phyloP scores from a whole-genome alignment of 2,797 vertebrate species.

The Hirundo rustica region DNA sequence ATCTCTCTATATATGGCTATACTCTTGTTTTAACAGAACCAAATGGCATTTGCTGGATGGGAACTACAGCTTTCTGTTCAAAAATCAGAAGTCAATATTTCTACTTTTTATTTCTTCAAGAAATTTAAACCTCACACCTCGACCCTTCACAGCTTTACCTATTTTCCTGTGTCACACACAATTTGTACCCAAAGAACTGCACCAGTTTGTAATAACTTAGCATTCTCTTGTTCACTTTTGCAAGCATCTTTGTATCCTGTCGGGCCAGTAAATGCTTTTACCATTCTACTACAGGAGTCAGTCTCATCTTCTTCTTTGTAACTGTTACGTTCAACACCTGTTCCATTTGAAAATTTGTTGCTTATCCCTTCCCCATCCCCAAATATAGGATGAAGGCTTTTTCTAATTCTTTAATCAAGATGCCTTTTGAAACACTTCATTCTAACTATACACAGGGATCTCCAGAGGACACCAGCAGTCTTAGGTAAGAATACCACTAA shows the following conservation, averaged over 20 bases:
- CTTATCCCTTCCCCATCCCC: background rate
- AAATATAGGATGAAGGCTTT: background rate
- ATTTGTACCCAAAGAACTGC: rapidly evolving
- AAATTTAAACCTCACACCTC: background rate
- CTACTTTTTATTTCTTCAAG: background rate
- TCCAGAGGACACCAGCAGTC: background rate
- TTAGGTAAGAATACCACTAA: background rate
- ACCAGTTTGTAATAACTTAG: background rate
- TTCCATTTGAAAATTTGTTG: background rate
- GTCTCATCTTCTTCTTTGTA: background rate
- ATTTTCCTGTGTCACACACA: background rate
- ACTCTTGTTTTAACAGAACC: background rate
- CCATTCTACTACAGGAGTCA: background rate
- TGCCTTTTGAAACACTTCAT: background rate
- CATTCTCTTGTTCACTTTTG: background rate
- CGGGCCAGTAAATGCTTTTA: background rate
- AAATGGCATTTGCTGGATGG: background rate
- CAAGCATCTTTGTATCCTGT: background rate
- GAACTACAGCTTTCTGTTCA: background rate
- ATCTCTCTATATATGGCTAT: background rate
- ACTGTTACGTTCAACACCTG: background rate
- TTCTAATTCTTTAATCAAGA: background rate
- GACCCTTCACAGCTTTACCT: background rate
- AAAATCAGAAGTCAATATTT: background rate
- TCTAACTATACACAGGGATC: background rate